Evolutionary conservation across 2,113 vertebrate species (phyloP).

Genomic region (Cynocephalus volans): DNA sequence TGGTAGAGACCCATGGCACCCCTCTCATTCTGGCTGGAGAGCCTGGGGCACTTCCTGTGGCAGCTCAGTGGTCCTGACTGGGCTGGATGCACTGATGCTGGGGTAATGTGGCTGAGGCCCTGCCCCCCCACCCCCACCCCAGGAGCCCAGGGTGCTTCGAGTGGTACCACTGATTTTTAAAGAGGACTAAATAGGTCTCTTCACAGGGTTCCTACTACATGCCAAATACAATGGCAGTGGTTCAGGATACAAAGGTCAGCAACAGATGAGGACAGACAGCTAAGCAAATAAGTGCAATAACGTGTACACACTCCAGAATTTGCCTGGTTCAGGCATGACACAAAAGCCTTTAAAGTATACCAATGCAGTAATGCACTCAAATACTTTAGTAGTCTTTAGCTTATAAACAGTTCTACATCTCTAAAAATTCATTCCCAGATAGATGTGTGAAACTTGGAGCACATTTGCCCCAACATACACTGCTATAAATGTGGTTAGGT

Average conservation of each 20-base stretch:
- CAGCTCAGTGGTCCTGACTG: no score
- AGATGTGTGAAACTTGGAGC: conserved; percentile 54
- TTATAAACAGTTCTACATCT: conserved; percentile 9
- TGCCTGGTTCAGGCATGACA: neutral
- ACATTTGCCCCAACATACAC: neutral
- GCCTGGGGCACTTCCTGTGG: no score
- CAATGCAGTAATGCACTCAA: neutral
- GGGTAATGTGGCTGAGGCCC: no score
- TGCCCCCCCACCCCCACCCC: no score
- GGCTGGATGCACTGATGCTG: no score
- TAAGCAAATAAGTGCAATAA: neutral
- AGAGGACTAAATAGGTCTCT: conserved; percentile 19
- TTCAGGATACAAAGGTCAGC: neutral
- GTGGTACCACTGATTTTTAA: neutral
- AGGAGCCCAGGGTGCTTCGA: no score
- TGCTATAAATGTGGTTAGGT: conserved; percentile 38
- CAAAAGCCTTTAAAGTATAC: neutral
- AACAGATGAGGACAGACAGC: neutral
- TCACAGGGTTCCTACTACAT: neutral
- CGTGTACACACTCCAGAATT: neutral
- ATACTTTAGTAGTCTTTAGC: neutral
- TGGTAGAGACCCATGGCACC: no score
- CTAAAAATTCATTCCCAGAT: conserved; percentile 30
- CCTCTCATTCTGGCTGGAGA: no score
- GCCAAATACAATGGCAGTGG: neutral